These are phyloP conservation scores for Misgurnus anguillicaudatus DNA, from an alignment of 2,113 vertebrate species.

Conservation along the genomic window DNA sequence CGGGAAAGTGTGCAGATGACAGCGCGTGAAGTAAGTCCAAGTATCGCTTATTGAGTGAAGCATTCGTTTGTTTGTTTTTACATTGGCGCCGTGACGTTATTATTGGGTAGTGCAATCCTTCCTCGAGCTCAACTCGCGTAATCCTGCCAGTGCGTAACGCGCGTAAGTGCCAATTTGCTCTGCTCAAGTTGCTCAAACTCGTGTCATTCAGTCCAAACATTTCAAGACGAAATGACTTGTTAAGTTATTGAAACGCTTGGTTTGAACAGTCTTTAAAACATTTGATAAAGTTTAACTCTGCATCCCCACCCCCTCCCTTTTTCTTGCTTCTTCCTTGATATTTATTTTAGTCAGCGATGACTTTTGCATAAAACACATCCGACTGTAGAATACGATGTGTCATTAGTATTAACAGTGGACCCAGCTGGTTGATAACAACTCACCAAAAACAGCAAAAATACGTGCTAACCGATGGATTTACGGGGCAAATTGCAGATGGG, in stretches of 20 bases:
- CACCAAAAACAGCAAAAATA: constrained; percentile 66
- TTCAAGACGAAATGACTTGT: not conserved
- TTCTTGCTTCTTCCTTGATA: constrained; percentile 57
- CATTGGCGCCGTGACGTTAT: constrained; percentile 2
- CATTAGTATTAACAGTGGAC: not conserved
- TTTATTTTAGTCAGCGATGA: not conserved
- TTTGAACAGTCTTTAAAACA: constrained; percentile 60
- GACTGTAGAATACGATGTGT: not conserved
- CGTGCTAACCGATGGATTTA: constrained; percentile 64
- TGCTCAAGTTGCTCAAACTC: constrained; percentile 2
- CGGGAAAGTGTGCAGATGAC: not conserved
- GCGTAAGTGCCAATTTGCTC: not conserved
- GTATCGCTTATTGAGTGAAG: not conserved
- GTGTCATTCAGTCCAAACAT: not conserved
- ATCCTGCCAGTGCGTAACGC: constrained; percentile 17
- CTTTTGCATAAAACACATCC: not conserved
- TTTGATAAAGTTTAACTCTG: constrained; percentile 75
- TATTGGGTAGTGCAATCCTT: constrained; percentile 6
- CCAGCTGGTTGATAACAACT: constrained; percentile 65
- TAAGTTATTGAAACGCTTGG: not conserved
- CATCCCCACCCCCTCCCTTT: constrained; percentile 51
- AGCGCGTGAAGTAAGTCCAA: not conserved
- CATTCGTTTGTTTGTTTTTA: constrained; percentile 28
- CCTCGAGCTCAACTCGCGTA: constrained; percentile 9
- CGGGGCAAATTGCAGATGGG: constrained; percentile 62